These are phyloP conservation scores for Macroramphosus scolopax DNA, from an alignment of 2,797 vertebrate species.

Conservation along the genomic window DNA sequence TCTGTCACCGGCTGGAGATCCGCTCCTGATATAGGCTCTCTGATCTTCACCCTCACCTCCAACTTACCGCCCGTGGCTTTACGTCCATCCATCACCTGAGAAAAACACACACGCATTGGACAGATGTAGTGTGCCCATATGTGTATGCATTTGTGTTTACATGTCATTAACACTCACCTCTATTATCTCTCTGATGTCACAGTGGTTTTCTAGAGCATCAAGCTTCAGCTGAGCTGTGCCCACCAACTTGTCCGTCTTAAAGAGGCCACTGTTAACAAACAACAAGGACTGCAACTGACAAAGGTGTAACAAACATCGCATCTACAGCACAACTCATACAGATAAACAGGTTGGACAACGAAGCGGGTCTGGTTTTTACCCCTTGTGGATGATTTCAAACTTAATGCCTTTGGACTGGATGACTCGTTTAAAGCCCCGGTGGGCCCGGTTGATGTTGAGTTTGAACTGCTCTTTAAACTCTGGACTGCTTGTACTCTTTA, in stretches of 20 bases:
- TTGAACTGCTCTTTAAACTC: conserved; percentile 91
- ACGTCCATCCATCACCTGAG: conserved; percentile 86
- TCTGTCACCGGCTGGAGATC: conserved; percentile 84
- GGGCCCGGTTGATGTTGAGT: conserved; percentile 82
- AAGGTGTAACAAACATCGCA: not conserved
- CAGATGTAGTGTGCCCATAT: not conserved
- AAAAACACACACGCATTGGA: conserved; percentile 9
- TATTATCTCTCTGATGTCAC: conserved; percentile 85
- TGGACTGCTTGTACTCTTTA: conserved; percentile 83
- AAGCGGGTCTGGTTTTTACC: conserved; percentile 67
- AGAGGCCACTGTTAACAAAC: conserved; percentile 78
- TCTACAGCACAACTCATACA: not conserved
- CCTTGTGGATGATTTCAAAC: conserved; percentile 89
- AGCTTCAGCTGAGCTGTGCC: conserved; percentile 88
- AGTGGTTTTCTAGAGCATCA: conserved; percentile 82
- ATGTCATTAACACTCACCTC: conserved; percentile 71
- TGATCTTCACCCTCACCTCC: conserved; percentile 85
- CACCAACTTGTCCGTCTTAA: conserved; percentile 85
- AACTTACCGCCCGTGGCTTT: conserved; percentile 86
- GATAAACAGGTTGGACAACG: not conserved
- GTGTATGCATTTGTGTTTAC: conserved; percentile 1
- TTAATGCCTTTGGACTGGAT: conserved; percentile 90
- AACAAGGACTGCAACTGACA: conserved; percentile 12
- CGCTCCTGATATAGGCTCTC: conserved; percentile 82
- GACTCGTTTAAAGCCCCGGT: conserved; percentile 84